phyloP scores from a whole-genome alignment of 37 sponge, comb jelly and placozoan species.

The Aphrocallistes beatrix region DNA sequence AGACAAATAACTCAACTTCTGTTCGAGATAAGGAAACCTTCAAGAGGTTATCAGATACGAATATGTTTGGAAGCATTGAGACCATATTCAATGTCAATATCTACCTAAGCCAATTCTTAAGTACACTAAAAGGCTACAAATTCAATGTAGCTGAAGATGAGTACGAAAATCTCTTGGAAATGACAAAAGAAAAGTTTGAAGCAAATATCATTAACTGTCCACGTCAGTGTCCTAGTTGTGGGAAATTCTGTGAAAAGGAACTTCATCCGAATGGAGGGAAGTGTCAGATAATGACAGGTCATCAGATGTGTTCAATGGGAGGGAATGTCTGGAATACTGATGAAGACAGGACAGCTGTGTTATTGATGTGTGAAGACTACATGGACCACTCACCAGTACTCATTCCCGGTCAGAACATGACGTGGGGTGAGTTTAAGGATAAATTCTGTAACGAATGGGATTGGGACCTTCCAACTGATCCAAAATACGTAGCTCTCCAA shows the following conservation, averaged over 20 bases:
- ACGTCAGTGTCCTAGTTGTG: not conserved
- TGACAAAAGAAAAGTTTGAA: not conserved
- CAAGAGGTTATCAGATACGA: not conserved
- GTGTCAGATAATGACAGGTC: conserved; percentile 4
- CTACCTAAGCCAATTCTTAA: not conserved
- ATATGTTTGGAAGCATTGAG: not conserved
- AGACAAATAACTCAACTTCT: not conserved
- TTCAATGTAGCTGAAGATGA: not conserved
- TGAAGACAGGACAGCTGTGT: not conserved
- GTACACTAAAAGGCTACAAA: not conserved
- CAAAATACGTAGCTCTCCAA: not conserved
- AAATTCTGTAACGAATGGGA: not conserved
- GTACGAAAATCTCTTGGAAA: not conserved
- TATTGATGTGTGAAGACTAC: not conserved
- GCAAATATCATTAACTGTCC: not conserved
- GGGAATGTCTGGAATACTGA: not conserved
- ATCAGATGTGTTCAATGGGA: conserved; percentile 8
- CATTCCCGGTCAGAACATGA: not conserved
- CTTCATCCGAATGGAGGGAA: not conserved
- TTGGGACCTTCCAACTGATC: not conserved
- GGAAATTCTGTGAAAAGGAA: not conserved
- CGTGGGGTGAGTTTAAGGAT: not conserved
- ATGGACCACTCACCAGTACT: not conserved
- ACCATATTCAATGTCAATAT: not conserved
- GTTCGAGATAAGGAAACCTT: not conserved